phyloP scores from a whole-genome alignment of 2,797 vertebrate genomes.

The Remorina albescens region DNA sequence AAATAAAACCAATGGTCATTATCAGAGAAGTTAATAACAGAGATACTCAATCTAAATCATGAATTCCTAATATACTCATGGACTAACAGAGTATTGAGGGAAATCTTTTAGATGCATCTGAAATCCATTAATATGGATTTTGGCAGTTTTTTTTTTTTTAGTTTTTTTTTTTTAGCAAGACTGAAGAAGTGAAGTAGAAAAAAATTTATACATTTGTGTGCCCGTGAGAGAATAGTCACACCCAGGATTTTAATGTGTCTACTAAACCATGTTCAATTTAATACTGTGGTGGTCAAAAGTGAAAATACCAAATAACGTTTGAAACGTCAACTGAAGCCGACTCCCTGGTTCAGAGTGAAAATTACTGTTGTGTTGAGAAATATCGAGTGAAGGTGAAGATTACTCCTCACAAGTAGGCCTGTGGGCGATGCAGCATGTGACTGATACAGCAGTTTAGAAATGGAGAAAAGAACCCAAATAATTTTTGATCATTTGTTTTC shows the following conservation, averaged over 20 bases:
- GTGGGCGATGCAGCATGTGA: too few species aligned
- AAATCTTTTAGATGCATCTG: conserved; percentile 12
- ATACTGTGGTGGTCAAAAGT: not conserved
- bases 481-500: too few species aligned
- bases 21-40: conserved; percentile 2
- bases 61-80: not conserved
- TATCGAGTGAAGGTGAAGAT: not conserved
- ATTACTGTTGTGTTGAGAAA: conserved; percentile 22
- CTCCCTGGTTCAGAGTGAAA: conserved; percentile 10
- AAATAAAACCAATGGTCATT: not conserved
- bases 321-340: not conserved
- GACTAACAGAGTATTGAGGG: not conserved
- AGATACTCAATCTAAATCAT: not conserved
- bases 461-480: too few species aligned
- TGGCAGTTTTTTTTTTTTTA: not conserved
- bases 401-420: not conserved
- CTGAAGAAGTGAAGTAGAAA: conserved; percentile 6
- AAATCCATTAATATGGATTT: conserved; percentile 5
- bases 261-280: not conserved
- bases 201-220: not conserved
- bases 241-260: not conserved
- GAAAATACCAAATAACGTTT: not conserved
- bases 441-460: too few species aligned
- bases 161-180: too few species aligned
- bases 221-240: not conserved